Evolutionary conservation across 1,140 invertebrate species (phyloP), one percentile per base, ranked within the genome.

Genomic region (Drosophila oshimai): DNA sequence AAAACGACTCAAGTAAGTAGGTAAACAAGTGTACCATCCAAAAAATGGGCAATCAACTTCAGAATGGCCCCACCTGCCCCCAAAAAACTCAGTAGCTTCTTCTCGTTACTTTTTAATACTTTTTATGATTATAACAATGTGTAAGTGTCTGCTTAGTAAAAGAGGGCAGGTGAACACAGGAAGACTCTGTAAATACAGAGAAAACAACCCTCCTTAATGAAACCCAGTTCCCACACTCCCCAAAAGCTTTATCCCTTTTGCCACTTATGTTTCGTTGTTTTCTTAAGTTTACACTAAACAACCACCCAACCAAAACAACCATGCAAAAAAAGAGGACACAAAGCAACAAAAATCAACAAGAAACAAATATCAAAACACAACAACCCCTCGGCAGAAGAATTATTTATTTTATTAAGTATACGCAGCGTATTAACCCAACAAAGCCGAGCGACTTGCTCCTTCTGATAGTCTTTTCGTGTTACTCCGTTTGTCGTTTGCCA

Each of bases 91-190:
- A 39, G 33, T 26, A 60, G 44, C 53, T 31, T 29, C 42, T 41
- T 57, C 75, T 75, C 58, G 80, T 80, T 84, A 67, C 75, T 75
- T 86, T 81, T 84, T 84, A 84, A 84, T 84, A 84, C 79, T 79
- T 84, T 84, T 84, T 84, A 84, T 78, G 80, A 86, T 86, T 84
- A 86, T 64, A 86, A 86, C 79, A 84, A 72, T 79, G 71, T 86
- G 75, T 72, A 80, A 84, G 70, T 73, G 58, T 73, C 68, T 73
- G 68, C 57, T 72, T 39, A 62, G 22, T n/a, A n/a, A n/a, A n/a
- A n/a, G 15, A 18, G 5, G 12, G 13, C 5, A 13, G 13, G 62
- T 33, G 45, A 20, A 29, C 28, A 29, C 28, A 4, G 10, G n/a
- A 22, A 12, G 9, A 20, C 54, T 72, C 34, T 31, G 80, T 78